Evolutionary conservation across 2,888 invertebrate genomes (phyloP).

Genomic region (Gortyna flavago): DNA sequence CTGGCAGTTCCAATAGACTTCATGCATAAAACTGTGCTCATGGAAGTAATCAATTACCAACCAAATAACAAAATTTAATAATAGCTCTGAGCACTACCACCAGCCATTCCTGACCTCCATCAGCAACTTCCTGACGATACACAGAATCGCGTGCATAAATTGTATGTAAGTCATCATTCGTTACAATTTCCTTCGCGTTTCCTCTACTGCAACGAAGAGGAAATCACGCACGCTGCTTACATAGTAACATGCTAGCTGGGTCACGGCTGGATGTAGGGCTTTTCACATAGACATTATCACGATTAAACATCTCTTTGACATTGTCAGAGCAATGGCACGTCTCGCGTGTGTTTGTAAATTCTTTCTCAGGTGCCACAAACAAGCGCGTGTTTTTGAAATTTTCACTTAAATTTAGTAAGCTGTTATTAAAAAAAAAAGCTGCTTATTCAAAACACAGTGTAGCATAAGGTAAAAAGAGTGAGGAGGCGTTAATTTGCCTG

Average conservation of each 20-base stretch:
- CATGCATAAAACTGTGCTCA: neutral
- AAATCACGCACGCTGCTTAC: constrained; percentile 59
- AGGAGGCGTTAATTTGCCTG: neutral
- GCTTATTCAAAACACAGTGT: neutral
- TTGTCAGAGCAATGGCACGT: neutral
- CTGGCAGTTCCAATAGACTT: neutral
- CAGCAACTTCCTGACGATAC: constrained; percentile 38
- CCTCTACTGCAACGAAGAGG: constrained; percentile 45
- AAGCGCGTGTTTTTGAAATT: neutral
- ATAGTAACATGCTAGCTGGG: constrained; percentile 18
- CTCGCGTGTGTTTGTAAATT: neutral
- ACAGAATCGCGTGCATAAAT: constrained; percentile 53
- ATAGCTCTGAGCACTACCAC: constrained; percentile 11
- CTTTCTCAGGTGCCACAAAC: neutral
- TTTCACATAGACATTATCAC: neutral
- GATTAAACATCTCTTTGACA: neutral
- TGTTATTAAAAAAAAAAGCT: too few species aligned
- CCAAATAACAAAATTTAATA: constrained; percentile 16
- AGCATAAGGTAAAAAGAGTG: neutral
- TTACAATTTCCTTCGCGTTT: constrained; percentile 49
- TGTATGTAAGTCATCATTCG: constrained; percentile 44
- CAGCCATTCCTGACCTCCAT: constrained; percentile 41
- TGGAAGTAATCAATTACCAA: constrained; percentile 18
- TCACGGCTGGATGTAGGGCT: constrained; percentile 12
- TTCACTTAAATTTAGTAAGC: neutral